Conservation (phyloP, 2,888 invertebrate genomes). For the Meta bourneti region DNA sequence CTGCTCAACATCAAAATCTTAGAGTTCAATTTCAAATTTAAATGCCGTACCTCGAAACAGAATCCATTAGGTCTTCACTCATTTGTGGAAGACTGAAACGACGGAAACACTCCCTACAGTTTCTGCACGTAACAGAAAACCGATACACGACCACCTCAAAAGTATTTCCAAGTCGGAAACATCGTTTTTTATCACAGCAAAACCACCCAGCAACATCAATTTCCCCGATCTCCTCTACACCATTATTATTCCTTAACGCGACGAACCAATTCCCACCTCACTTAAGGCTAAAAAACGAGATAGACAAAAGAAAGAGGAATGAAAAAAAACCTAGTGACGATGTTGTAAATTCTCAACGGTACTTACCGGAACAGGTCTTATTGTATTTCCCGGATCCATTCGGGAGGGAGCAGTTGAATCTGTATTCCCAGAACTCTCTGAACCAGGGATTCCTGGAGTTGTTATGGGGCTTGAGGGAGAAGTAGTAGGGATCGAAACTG, state of each 20-base stretch:
- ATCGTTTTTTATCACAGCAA: no score
- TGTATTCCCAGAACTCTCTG: slow-evolving; percentile 88
- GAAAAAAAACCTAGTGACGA: neutral
- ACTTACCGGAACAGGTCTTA: slow-evolving; percentile 84
- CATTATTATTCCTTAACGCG: no score
- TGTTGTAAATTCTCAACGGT: slow-evolving; percentile 80
- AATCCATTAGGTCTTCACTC: no score
- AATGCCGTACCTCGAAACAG: no score
- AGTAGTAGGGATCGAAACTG: slow-evolving; percentile 86
- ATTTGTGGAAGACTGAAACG: no score
- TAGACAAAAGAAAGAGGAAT: neutral
- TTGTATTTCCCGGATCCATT: slow-evolving; percentile 73
- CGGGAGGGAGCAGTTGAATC: slow-evolving; percentile 85
- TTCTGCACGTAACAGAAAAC: no score
- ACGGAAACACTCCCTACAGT: no score
- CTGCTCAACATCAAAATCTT: no score
- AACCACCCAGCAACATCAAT: no score
- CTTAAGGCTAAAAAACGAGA: slow-evolving; percentile 4
- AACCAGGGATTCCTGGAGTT: slow-evolving; percentile 88
- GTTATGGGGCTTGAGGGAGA: slow-evolving; percentile 84
- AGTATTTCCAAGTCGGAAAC: no score
- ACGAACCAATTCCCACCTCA: slow-evolving; percentile 82
- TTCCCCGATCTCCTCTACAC: neutral
- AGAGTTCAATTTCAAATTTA: no score
- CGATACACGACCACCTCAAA: no score